Conservation (phyloP, 2,113 vertebrate species). For the Ardeotis arabs region DNA sequence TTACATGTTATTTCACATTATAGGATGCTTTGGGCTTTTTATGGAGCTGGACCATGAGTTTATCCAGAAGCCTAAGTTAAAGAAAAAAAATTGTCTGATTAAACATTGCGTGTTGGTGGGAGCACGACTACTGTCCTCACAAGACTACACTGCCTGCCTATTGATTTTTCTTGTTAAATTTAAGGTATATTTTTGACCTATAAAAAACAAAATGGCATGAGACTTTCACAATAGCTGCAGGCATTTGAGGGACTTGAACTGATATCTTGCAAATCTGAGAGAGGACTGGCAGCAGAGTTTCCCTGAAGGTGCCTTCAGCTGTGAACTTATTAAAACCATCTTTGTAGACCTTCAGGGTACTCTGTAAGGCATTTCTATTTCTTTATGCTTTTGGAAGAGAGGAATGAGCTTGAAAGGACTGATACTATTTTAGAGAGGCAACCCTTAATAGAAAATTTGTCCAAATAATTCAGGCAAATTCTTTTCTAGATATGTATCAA, state of each 20-base stretch:
- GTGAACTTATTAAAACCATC: constrained; percentile 37
- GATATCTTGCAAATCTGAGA: constrained; percentile 12
- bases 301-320: constrained; percentile 3
- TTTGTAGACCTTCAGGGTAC: constrained; percentile 28
- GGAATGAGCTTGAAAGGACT: neutral
- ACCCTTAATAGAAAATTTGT: neutral
- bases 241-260: neutral
- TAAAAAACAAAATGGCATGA: constrained; percentile 29
- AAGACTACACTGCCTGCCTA: neutral
- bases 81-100: neutral
- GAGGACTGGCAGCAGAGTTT: neutral
- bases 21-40: neutral
- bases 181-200: constrained; percentile 37
- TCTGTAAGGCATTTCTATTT: constrained; percentile 37
- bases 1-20: neutral
- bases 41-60: neutral
- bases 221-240: constrained; percentile 27
- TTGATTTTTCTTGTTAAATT: constrained; percentile 51
- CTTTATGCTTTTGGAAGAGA: neutral
- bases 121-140: neutral
- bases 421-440: neutral
- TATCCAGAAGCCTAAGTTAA: neutral
- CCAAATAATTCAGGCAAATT: neutral
- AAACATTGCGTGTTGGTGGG: neutral
- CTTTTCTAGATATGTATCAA: neutral